phyloP scores from a whole-genome alignment of 2,888 invertebrate species.

The Drosophila fulvimacula region DNA sequence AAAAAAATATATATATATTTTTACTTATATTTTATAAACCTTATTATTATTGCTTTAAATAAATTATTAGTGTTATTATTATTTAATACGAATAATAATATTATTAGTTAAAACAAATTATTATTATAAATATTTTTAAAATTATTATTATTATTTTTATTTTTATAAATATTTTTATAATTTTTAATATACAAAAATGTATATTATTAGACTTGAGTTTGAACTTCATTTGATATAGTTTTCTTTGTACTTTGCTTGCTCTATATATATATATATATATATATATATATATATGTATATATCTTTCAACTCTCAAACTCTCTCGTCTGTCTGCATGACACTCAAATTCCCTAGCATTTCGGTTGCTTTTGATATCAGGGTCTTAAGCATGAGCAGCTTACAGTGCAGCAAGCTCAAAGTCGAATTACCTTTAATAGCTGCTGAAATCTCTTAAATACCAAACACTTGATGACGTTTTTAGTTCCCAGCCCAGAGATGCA shows the following conservation, averaged over 20 bases:
- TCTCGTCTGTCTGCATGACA: not conserved
- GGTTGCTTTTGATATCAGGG: conserved; percentile 32
- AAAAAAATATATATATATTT: too few species aligned
- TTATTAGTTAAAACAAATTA: too few species aligned
- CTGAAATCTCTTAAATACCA: conserved; percentile 26
- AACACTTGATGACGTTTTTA: conserved; percentile 46
- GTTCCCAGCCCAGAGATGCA: conserved; percentile 51
- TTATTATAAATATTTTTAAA: too few species aligned
- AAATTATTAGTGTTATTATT: too few species aligned
- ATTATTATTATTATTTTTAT: too few species aligned
- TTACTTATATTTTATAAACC: too few species aligned
- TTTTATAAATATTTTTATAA: too few species aligned
- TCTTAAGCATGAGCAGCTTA: conserved; percentile 29
- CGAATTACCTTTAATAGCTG: conserved; percentile 27
- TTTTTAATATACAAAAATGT: too few species aligned
- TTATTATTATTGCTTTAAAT: too few species aligned
- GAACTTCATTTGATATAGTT: too few species aligned
- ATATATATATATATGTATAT: not conserved
- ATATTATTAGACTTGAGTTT: too few species aligned
- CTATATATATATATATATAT: not conserved
- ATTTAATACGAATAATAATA: too few species aligned
- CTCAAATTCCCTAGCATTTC: not conserved
- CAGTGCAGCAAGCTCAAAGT: conserved; percentile 20
- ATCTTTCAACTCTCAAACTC: not conserved
- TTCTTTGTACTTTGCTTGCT: not conserved